These are phyloP conservation scores for Chaetoderma sp. DNA, from an alignment of 2,888 invertebrate genomes.

Conservation along the genomic window DNA sequence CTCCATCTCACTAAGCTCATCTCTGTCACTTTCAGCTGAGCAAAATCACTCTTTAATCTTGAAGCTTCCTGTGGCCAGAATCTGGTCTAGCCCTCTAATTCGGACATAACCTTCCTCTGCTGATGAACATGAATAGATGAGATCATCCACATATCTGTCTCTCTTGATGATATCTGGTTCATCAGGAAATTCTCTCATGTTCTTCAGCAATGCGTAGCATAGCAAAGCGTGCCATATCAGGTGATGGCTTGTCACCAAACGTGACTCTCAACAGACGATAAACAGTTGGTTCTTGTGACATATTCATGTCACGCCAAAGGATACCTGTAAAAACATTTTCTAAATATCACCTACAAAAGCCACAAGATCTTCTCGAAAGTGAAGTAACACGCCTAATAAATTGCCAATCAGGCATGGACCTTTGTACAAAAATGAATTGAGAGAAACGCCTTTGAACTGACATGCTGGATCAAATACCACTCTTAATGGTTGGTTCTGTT, in stretches of 20 bases:
- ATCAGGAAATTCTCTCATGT: background rate
- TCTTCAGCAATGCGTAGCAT: slow-evolving; percentile 15
- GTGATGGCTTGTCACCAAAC: slow-evolving; percentile 5
- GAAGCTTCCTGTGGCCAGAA: slow-evolving; percentile 12
- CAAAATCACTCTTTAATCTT: slow-evolving; percentile 12
- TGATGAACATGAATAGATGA: slow-evolving; percentile 13
- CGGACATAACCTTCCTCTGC: background rate
- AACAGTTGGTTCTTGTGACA: background rate
- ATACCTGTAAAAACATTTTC: slow-evolving; percentile 7
- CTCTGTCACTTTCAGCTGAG: background rate
- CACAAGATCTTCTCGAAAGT: slow-evolving; percentile 1
- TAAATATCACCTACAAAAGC: slow-evolving; percentile 19
- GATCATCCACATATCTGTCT: slow-evolving; percentile 22
- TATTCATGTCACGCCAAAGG: slow-evolving; percentile 14
- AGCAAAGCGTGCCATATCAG: slow-evolving; percentile 11
- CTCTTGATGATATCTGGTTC: slow-evolving; percentile 10
- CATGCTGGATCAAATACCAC: slow-evolving; percentile 20
- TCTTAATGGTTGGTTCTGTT: slow-evolving; percentile 4
- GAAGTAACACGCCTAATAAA: background rate
- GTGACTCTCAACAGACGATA: slow-evolving; percentile 6
- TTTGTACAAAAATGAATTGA: background rate
- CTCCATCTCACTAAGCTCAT: too few species aligned
- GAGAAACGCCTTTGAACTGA: background rate
- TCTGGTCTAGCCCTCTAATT: background rate
- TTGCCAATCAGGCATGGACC: slow-evolving; percentile 10